These are phyloP conservation scores for Neogobius melanostomus DNA, from an alignment of 2,113 vertebrate genomes.

Conservation along the genomic window DNA sequence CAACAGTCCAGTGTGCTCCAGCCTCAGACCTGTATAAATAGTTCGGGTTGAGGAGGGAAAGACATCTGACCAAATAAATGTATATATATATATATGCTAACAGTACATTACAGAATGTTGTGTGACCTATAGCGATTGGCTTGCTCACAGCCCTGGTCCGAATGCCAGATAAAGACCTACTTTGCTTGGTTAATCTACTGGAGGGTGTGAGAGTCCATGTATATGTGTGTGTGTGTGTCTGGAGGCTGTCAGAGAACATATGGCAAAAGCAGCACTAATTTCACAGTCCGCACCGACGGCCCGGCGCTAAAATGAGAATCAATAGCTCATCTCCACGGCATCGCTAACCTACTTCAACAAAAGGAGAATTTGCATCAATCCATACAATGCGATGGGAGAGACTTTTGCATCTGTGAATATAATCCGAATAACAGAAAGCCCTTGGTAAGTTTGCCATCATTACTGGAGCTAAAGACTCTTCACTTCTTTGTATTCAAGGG, in stretches of 20 bases:
- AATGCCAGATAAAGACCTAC: neutral
- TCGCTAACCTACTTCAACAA: constrained; percentile 16
- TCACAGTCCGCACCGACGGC: constrained; percentile 27
- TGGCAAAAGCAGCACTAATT: constrained; percentile 13
- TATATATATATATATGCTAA: neutral
- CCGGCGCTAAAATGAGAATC: constrained; percentile 20
- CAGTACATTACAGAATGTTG: neutral
- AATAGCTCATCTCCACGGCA: constrained; percentile 34
- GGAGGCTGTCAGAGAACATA: constrained; percentile 18
- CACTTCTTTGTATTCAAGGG: neutral
- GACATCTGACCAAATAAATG: neutral
- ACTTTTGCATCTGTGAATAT: neutral
- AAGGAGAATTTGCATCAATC: constrained; percentile 28
- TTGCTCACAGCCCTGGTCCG: neutral
- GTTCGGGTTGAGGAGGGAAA: neutral
- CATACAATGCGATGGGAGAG: constrained; percentile 6
- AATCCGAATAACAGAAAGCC: neutral
- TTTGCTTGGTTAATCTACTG: neutral
- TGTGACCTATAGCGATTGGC: neutral
- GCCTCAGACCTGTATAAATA: neutral
- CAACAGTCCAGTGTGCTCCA: neutral
- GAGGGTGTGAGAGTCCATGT: neutral
- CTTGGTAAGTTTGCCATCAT: neutral
- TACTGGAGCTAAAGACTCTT: neutral
- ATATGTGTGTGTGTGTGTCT: constrained; percentile 10